These are phyloP conservation scores for Hiodon alosoides DNA, from an alignment of 2,113 vertebrate genomes.

Conservation along the genomic window DNA sequence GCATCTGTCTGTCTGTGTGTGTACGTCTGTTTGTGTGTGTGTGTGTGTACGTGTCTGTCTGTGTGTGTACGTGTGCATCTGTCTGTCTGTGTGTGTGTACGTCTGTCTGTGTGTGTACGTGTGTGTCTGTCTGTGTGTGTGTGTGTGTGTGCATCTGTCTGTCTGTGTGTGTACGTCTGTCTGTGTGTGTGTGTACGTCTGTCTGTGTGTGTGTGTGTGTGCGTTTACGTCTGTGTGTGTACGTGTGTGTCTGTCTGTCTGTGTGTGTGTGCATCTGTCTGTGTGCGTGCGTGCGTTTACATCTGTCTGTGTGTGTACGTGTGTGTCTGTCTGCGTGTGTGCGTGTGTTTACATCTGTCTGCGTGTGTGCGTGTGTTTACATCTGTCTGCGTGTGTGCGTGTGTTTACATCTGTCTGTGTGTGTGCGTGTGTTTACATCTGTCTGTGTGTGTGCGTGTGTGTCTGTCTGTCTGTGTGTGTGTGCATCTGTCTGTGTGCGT, in stretches of 20 bases:
- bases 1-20: not conserved
- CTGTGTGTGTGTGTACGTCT: not conserved
- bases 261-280: not conserved
- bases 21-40: conserved; percentile 1
- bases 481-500: conserved; percentile 20
- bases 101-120: not conserved
- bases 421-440: not conserved
- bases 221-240: conserved; percentile 4
- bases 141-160: not conserved
- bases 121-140: conserved; percentile 1
- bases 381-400: not conserved
- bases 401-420: not conserved
- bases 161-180: not conserved
- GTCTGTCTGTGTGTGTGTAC: not conserved
- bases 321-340: not conserved
- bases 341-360: not conserved
- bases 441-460: not conserved
- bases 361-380: not conserved
- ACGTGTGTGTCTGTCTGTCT: not conserved
- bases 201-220: not conserved
- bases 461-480: not conserved
- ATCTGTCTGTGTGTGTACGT: not conserved
- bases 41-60: not conserved
- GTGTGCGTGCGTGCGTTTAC: not conserved
- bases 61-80: not conserved